These are phyloP conservation scores for Gallinago stenura DNA, from an alignment of 2,797 vertebrate genomes.

Conservation along the genomic window DNA sequence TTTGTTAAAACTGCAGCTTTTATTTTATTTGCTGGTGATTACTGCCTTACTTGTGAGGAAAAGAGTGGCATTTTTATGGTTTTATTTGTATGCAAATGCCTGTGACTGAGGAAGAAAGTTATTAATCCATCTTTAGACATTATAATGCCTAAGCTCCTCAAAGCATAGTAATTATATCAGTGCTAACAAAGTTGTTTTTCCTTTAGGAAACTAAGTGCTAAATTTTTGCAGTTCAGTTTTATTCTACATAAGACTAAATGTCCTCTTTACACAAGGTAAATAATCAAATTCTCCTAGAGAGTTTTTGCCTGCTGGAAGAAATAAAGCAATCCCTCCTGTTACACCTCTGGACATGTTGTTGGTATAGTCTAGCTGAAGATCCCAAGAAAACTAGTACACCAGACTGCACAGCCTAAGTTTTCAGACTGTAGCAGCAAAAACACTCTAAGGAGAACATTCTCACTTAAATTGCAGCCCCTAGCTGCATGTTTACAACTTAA, in stretches of 20 bases:
- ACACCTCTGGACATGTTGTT: not conserved
- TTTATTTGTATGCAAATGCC: not conserved
- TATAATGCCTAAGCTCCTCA: slow-evolving; percentile 46
- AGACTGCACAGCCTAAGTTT: not conserved
- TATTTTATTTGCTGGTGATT: not conserved
- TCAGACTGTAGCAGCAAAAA: not conserved
- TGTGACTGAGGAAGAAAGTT: slow-evolving; percentile 18
- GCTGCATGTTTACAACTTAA: not conserved
- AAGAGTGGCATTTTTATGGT: not conserved
- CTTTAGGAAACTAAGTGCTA: slow-evolving; percentile 55
- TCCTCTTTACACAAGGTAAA: not conserved
- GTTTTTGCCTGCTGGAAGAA: not conserved
- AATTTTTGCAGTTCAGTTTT: slow-evolving; percentile 66
- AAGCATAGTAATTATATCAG: slow-evolving; percentile 51
- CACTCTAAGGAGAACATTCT: not conserved
- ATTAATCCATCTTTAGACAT: slow-evolving; percentile 69
- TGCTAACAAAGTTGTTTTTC: slow-evolving; percentile 43
- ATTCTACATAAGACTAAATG: not conserved
- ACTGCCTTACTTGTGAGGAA: not conserved
- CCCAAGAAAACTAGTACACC: not conserved
- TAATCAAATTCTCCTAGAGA: not conserved
- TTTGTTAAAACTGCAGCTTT: not conserved
- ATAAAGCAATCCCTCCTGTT: not conserved
- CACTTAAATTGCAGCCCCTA: not conserved
- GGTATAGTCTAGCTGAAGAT: not conserved